Conservation (phyloP, 2,797 vertebrate species). For the Hoplostethus atlanticus region DNA sequence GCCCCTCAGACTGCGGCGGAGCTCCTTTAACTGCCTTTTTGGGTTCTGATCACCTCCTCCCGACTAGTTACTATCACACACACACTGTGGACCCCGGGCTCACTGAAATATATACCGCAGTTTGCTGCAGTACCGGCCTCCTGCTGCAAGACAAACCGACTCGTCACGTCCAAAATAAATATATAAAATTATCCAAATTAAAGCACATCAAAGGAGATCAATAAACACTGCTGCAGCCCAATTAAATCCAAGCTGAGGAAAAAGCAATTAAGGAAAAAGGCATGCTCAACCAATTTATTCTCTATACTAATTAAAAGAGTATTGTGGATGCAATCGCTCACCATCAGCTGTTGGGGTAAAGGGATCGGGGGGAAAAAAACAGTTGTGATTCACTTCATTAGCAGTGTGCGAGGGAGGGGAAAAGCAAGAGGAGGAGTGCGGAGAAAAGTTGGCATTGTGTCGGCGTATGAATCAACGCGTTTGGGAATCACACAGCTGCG, state of each 20-base stretch:
- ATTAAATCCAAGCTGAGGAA: constrained; percentile 86
- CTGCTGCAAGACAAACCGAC: constrained; percentile 66
- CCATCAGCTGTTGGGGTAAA: constrained; percentile 85
- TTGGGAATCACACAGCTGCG: constrained; percentile 74
- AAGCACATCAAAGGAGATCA: constrained; percentile 88
- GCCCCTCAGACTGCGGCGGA: constrained; percentile 68
- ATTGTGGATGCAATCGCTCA: constrained; percentile 87
- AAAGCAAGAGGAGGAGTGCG: constrained; percentile 45
- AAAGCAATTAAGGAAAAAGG: constrained; percentile 90
- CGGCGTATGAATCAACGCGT: constrained; percentile 56
- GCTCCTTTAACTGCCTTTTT: constrained; percentile 65
- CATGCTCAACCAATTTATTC: constrained; percentile 88
- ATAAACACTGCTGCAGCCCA: constrained; percentile 87
- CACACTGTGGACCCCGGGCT: constrained; percentile 52
- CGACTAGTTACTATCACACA: constrained; percentile 61
- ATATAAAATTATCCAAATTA: constrained; percentile 88
- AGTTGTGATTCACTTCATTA: constrained; percentile 82
- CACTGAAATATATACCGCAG: constrained; percentile 39
- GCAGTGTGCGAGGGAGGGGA: constrained; percentile 67
- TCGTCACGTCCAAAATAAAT: constrained; percentile 80
- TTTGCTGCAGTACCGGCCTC: constrained; percentile 48
- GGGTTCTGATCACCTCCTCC: constrained; percentile 74
- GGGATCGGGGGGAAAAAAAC: constrained; percentile 73
- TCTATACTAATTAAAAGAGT: constrained; percentile 89
- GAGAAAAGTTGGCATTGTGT: constrained; percentile 51